Conservation (phyloP, 2,888 invertebrate genomes). For the Linnaemya tessellans region DNA sequence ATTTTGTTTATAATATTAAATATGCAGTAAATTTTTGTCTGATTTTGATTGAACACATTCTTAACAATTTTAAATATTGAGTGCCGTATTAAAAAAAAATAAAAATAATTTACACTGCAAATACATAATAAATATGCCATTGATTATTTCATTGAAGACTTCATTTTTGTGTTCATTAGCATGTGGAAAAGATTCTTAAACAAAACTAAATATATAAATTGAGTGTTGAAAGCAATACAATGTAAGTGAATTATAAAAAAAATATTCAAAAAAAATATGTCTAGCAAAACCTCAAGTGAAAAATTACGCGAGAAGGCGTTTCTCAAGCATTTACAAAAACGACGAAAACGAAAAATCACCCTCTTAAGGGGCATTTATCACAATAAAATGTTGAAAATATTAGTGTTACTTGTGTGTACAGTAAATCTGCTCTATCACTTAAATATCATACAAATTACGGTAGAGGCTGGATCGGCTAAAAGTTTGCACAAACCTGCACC, state of each 20-base stretch:
- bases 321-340: conserved; percentile 68
- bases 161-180: not conserved
- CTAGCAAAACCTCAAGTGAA: conserved; percentile 52
- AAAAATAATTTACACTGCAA: too few species aligned
- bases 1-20: not conserved
- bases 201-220: not conserved
- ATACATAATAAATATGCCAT: too few species aligned
- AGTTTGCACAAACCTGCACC: conserved; percentile 39
- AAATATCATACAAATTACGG: conserved; percentile 58
- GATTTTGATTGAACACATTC: not conserved
- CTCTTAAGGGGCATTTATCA: conserved; percentile 62
- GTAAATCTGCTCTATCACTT: conserved; percentile 61
- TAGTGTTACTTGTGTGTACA: conserved; percentile 61
- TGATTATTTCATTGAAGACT: not conserved
- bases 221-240: conserved; percentile 9
- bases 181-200: not conserved
- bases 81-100: too few species aligned
- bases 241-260: conserved; percentile 57
- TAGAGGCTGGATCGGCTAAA: conserved; percentile 56
- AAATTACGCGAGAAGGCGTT: conserved; percentile 76
- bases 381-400: conserved; percentile 69
- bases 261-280: conserved; percentile 35
- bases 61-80: conserved; percentile 9
- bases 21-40: not conserved
- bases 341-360: conserved; percentile 64